Base-by-base conservation (phyloP, 2,888 invertebrate genomes). In the Sinodicranocentrus sp. region DNA sequence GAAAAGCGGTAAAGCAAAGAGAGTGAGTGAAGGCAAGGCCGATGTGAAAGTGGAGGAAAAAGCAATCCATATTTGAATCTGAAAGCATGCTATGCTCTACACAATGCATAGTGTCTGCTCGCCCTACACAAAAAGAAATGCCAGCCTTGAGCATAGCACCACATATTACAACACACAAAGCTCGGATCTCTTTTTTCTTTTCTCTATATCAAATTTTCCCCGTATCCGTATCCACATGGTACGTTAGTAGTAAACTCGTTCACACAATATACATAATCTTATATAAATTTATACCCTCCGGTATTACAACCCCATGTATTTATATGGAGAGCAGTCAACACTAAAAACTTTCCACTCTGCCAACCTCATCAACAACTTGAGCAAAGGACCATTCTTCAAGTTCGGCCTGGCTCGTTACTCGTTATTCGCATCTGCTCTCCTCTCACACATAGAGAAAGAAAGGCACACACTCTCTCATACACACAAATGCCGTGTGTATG, bases 401-500 rank as follows among this genome's bases (percentile, higher is more conserved):
- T 67, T 67, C 67, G 67, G 67, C 67, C 67, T 67, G 67, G 67
- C 43, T 67, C 67, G 67, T 67, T 67, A 67, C 67, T 67, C 67
- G 67, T 44, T 67, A 67, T 67, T 67, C 67, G 67, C 67, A 67
- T 67, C 67, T 67, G 67, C 67, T 67, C 44, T 44, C 23, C 43
- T 67, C 44, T 63, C 63, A 63, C 63, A 63, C 10, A 54, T n/a
- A n/a, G n/a, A n/a, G n/a, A n/a, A n/a, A n/a, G n/a, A n/a, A n/a
- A n/a, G n/a, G n/a, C n/a, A n/a, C 25, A 57, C 57, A 21, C 25
- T 19, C 21, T 3, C 57, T 8, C 57, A 48, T 48, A 48, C 48
- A 48, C 48, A 48, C 48, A 48, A 48, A 48, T 10, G 57, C 15
- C 8, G 21, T 67, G 28, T 54, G 26, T 19, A 65, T 44, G 39